Conservation (phyloP, 2,113 vertebrate species). For the Anhinga rufa region DNA sequence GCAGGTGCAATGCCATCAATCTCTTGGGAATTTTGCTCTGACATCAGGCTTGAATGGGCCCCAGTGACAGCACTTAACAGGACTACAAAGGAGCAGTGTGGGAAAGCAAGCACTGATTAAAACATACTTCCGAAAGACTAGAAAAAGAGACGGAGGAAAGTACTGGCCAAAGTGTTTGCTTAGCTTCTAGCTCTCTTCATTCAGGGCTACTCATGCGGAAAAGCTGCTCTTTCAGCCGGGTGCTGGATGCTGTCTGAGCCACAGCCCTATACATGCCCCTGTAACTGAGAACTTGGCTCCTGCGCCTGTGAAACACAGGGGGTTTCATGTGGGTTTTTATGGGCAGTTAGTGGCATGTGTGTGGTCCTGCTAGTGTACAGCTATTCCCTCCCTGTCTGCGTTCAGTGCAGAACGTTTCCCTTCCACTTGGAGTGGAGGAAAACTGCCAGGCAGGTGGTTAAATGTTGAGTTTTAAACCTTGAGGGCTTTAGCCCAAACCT, state of each 20-base stretch:
- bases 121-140: slow-evolving; percentile 23
- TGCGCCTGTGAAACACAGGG: not conserved
- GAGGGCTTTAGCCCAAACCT: not conserved
- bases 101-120: slow-evolving; percentile 50
- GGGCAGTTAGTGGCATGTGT: slow-evolving; percentile 19
- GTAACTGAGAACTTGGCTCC: slow-evolving; percentile 48
- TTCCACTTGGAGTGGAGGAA: not conserved
- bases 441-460: not conserved
- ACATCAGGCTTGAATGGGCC: not conserved
- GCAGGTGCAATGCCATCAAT: not conserved
- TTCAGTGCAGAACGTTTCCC: not conserved
- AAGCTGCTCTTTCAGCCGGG: slow-evolving; percentile 34
- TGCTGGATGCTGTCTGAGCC: not conserved
- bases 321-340: not conserved
- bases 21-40: not conserved
- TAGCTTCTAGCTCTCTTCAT: slow-evolving; percentile 38
- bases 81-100: slow-evolving; percentile 18
- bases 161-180: slow-evolving; percentile 38
- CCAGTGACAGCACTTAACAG: not conserved
- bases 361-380: not conserved
- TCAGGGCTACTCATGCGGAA: slow-evolving; percentile 42
- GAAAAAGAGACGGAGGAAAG: slow-evolving; percentile 20
- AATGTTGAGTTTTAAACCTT: not conserved
- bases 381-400: not conserved
- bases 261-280: not conserved